These are phyloP conservation scores for Centropus unirufus DNA, from an alignment of 2,113 vertebrate genomes.

Conservation along the genomic window DNA sequence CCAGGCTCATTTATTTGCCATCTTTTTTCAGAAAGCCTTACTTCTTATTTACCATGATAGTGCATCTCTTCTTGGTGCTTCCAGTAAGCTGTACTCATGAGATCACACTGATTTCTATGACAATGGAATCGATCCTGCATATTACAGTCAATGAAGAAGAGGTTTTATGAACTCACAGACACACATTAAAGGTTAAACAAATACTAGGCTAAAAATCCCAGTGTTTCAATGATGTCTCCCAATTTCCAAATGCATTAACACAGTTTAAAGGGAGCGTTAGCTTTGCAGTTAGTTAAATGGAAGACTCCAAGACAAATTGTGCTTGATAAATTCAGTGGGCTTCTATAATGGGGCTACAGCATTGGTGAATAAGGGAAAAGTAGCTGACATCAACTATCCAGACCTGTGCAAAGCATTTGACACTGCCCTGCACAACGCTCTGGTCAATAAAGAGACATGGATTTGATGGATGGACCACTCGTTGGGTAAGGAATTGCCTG, in stretches of 20 bases:
- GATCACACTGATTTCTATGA: fast-evolving
- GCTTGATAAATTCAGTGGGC: too few species aligned
- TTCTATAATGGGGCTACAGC: too few species aligned
- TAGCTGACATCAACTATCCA: too few species aligned
- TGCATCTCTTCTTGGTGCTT: background rate
- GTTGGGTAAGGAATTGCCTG: too few species aligned
- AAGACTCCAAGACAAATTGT: background rate
- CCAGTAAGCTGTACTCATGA: background rate
- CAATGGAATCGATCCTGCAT: background rate
- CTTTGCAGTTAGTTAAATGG: background rate
- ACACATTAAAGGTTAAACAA: conserved; percentile 3
- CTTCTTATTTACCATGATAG: background rate
- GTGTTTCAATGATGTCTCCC: background rate
- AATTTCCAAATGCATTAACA: background rate
- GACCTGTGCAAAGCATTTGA: too few species aligned
- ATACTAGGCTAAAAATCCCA: background rate
- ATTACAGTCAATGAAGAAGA: background rate
- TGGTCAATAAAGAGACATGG: too few species aligned
- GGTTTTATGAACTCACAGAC: background rate
- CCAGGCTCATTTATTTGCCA: background rate
- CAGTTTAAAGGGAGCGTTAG: background rate
- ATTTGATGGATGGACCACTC: too few species aligned
- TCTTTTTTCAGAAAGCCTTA: background rate
- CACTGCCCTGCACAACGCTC: too few species aligned
- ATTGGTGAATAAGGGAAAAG: too few species aligned